Base-by-base conservation (phyloP, 64 coral and sea anemone genomes). In the Dendronephthya gigantea region DNA sequence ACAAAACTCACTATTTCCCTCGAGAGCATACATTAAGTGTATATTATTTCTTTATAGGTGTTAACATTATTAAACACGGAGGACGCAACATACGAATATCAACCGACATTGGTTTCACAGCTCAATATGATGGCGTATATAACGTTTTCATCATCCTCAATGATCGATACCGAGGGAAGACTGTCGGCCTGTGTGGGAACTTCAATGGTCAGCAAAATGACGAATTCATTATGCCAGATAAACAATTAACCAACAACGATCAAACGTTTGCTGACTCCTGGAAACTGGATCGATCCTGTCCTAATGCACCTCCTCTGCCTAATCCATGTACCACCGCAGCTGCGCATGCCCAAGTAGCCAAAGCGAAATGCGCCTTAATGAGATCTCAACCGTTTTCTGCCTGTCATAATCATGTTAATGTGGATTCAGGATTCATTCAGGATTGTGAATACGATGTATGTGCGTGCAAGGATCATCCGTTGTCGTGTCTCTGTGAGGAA, bases 401-500 rank as follows among this genome's bases (percentile, higher is more conserved):
- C 1, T 79, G 72, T 29, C 72, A 79, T 79, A 39, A 39, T 62
- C 55, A 62, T 62, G 55, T 62, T n/a, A 62, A 62, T 15, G 72
- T 79, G 15, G 72, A 79, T 19, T 34, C 30, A 34, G 72, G 72
- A 0, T 79, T 79, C 31, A 79, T 79, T 36, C 72, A 79, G 29
- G 72, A 34, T 34, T 79, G 72, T 79, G 72, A 79, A 79, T 79
- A 36, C 36, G 72, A 79, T 29, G 72, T 79, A 2, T 79, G 72
- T 29, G 72, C 72, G 15, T 79, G 72, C 32, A 79, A 79, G 15
- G 72, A 79, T 39, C 72, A 79, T 39, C 72, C 72, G 22, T 36
- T 79, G 72, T 79, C 72, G 10, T 79, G 72, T 35, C 36, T 79
- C 16, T 79, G 72, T 10, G 72, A 79, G 32, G 72, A 79, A 34